Base-by-base conservation (phyloP, 2,797 vertebrate genomes). In the Sphenodon punctatus region DNA sequence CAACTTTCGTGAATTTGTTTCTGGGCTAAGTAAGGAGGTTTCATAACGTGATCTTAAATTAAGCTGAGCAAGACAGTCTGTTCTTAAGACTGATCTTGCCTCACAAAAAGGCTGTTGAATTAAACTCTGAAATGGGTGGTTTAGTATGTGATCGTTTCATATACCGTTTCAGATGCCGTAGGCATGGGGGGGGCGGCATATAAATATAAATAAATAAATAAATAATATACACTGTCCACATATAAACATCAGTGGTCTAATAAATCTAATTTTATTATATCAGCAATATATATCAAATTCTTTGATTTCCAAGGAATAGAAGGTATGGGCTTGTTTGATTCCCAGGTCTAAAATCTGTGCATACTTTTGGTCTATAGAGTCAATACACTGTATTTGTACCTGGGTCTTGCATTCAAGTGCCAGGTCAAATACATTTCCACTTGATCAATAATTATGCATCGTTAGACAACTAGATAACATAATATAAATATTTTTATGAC, bases 1-100 rank as follows among this genome's bases (percentile, higher is more conserved):
- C 90, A 99, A 99, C 94, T 99, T 99, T 92, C 95, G 98, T 4
- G 98, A 99, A 91, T 99, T 99, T 53, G 97, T 99, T 93, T 96
- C 90, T 1, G 98, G 98, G 5, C 96, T 99, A 3, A 97, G 99
- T 99, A 93, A 94, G 96, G 78, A 89, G 4, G 32, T 70, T 69
- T 75, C 46, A 7, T 38, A 22, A 46, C 19, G 3, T 39, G 63
- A 23, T 22, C 27, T 13, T 10, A 23, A 41, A 23, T 17, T 45
- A 3, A 41, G 1, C 1, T 22, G 15, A 2, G 14, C 10, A 53
- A 34, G 71, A 0, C 8, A 1, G 43, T 25, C 76, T 25, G 7
- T 53, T 70, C 64, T 73, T 79, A 58, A 53, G 64, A 56, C 58
- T 9, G 11, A 58, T 32, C 32, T 46, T 48, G 3, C 32, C 38